phyloP scores from a whole-genome alignment of 2,888 invertebrate species.

The Deilephila porcellus region DNA sequence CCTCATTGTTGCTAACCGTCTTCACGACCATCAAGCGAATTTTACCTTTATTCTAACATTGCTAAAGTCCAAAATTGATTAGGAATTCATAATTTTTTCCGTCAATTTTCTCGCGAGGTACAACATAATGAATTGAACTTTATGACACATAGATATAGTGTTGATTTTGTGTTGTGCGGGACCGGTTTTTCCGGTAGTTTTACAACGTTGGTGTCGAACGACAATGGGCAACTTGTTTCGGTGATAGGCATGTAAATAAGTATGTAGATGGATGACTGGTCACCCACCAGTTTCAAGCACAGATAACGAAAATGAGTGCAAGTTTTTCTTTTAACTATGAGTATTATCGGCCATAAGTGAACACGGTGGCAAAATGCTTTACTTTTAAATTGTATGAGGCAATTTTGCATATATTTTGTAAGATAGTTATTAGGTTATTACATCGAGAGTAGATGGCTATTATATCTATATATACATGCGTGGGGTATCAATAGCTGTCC shows the following conservation, averaged over 20 bases:
- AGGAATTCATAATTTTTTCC: slow-evolving; percentile 47
- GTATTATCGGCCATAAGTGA: slow-evolving; percentile 39
- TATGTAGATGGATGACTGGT: slow-evolving; percentile 76
- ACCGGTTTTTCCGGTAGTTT: slow-evolving; percentile 74
- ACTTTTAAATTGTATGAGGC: slow-evolving; percentile 7
- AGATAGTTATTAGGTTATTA: no score
- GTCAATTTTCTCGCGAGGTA: slow-evolving; percentile 55
- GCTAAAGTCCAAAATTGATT: slow-evolving; percentile 41
- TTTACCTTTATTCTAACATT: slow-evolving; percentile 38
- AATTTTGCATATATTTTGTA: no score
- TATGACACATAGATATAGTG: slow-evolving; percentile 39
- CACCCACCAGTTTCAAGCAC: slow-evolving; percentile 67
- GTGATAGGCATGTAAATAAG: slow-evolving; percentile 82
- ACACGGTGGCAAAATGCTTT: slow-evolving; percentile 7
- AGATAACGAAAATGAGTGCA: slow-evolving; percentile 58
- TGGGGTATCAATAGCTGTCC: no score
- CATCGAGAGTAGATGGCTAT: no score
- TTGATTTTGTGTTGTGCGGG: slow-evolving; percentile 45
- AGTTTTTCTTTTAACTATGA: slow-evolving; percentile 39
- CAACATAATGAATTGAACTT: slow-evolving; percentile 39
- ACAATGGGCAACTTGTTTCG: slow-evolving; percentile 79
- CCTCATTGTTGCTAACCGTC: slow-evolving; percentile 69
- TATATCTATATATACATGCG: no score
- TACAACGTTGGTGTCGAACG: slow-evolving; percentile 64
- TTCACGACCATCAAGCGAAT: slow-evolving; percentile 35